These are phyloP conservation scores for Phalacrocorax pelagicus DNA, from an alignment of 2,113 vertebrate species.

Conservation along the genomic window DNA sequence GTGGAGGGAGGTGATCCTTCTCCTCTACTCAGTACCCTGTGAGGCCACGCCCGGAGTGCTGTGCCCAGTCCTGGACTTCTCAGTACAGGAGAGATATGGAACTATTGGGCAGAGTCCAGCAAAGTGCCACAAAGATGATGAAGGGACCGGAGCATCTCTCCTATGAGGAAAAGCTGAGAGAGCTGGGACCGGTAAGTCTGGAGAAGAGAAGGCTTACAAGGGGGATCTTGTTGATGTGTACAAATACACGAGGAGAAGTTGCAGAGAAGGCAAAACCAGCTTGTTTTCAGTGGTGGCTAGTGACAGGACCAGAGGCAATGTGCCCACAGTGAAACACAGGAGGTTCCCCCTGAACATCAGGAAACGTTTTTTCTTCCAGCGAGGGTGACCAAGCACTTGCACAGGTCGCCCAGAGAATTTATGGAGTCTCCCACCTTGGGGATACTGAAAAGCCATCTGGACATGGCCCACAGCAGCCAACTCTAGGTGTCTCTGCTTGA, in stretches of 20 bases:
- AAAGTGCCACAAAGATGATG: not conserved
- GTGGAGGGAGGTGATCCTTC: not conserved
- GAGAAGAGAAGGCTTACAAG: not conserved
- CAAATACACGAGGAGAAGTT: not conserved
- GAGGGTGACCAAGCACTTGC: not conserved
- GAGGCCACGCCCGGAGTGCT: not conserved
- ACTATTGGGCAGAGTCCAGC: not conserved
- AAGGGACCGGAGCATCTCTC: not conserved
- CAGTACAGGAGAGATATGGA: not conserved
- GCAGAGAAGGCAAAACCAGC: not conserved
- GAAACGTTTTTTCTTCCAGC: not conserved
- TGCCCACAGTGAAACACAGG: not conserved
- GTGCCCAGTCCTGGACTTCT: not conserved
- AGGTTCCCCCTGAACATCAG: not conserved
- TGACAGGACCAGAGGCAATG: not conserved
- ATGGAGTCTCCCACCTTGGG: not conserved
- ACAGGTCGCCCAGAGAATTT: not conserved
- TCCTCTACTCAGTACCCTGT: not conserved
- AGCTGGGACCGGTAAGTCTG: not conserved
- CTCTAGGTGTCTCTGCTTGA: not conserved
- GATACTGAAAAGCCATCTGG: not conserved
- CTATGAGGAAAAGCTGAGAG: not conserved
- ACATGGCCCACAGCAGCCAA: accelerated
- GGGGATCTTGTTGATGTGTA: not conserved
- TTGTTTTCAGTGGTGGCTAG: not conserved